Conservation (phyloP, 1,140 invertebrate genomes). For the Medauroidea extradentata region DNA sequence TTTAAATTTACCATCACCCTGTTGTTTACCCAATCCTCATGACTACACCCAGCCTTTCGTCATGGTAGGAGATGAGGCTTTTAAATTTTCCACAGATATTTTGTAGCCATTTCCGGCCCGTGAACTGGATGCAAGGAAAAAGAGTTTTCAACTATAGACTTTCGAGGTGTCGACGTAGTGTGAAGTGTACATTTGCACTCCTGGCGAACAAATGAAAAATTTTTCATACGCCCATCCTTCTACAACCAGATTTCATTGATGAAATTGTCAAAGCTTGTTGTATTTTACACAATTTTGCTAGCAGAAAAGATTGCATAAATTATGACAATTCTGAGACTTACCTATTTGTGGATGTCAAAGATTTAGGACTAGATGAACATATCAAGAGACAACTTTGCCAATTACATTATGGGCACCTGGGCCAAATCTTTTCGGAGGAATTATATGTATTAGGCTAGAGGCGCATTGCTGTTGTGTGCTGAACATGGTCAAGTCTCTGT, state of each 20-base stretch:
- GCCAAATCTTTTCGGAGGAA: no score
- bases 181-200: conserved; percentile 35
- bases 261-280: no score
- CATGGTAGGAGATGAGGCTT: conserved; percentile 30
- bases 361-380: not conserved
- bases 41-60: conserved; percentile 11
- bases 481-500: no score
- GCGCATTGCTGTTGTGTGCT: no score
- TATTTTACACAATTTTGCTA: conserved; percentile 30
- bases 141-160: conserved; percentile 31
- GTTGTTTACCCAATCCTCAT: conserved; percentile 13
- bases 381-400: not conserved
- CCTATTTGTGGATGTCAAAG: not conserved
- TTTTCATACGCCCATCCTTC: conserved; percentile 26
- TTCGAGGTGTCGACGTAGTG: conserved; percentile 2
- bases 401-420: no score
- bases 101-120: no score
- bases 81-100: conserved; percentile 14
- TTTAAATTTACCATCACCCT: not conserved
- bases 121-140: conserved; percentile 21
- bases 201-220: conserved; percentile 34
- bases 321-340: not conserved
- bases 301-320: not conserved
- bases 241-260: no score
- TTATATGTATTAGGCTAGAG: no score